These are phyloP conservation scores for Anolis carolinensis DNA, from an alignment of 2,113 vertebrate species.

Conservation along the genomic window DNA sequence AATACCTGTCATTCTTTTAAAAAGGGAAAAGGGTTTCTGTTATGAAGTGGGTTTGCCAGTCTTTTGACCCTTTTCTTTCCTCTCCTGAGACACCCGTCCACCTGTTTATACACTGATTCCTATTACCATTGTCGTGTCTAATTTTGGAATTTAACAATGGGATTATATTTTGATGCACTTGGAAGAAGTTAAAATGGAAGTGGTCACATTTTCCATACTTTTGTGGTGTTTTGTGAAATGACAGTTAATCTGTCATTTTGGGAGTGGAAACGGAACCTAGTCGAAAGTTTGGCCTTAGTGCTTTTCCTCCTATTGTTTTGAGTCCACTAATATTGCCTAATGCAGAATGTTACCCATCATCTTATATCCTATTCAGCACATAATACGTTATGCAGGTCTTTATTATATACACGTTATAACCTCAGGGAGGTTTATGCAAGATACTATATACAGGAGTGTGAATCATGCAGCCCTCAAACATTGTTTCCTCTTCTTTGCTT, in stretches of 20 bases:
- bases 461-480: too few species aligned
- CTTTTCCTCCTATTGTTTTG: slow-evolving; percentile 9
- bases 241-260: neutral
- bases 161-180: neutral
- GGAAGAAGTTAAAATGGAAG: slow-evolving; percentile 8
- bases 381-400: neutral
- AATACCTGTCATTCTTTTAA: slow-evolving; percentile 54
- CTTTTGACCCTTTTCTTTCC: slow-evolving; percentile 34
- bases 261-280: neutral
- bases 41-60: slow-evolving; percentile 38
- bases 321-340: neutral
- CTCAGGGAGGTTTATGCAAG: neutral
- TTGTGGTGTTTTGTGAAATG: neutral
- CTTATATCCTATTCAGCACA: neutral
- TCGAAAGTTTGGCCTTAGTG: neutral
- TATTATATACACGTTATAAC: rapidly evolving
- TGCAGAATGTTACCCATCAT: rapidly evolving
- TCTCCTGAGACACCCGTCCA: slow-evolving; percentile 3
- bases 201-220: neutral
- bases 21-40: slow-evolving; percentile 54
- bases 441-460: too few species aligned
- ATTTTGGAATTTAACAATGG: neutral
- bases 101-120: slow-evolving; percentile 23
- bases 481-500: too few species aligned
- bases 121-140: neutral